Base-by-base conservation (phyloP, 2,888 invertebrate genomes). In the Orchesellides sinensis region DNA sequence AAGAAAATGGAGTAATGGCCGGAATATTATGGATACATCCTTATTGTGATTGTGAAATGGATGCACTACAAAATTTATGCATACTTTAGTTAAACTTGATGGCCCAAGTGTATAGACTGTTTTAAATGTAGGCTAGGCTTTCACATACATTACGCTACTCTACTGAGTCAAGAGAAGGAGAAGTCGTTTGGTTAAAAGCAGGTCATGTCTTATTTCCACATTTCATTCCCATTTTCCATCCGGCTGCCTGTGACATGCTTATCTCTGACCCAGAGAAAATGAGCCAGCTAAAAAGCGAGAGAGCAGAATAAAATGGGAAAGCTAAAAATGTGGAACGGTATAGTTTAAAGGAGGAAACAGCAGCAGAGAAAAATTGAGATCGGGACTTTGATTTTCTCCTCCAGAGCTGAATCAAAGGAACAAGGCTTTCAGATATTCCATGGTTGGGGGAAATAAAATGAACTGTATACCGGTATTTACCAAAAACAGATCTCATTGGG, bases 1-100 rank as follows among this genome's bases (percentile, higher is more conserved):
- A n/a, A 8, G 54, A 54, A 54, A 54, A 54, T 54, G 54, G 54
- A 54, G 25, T 54, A 54, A 54, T 54, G 54, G 54, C 25, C 1
- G 23, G 25, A 6, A n/a, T 12, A 23, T 25, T 54, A 49, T 21
- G n/a, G 3, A n/a, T 47, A 47, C n/a, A 49, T 49, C 19, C 49
- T 3, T 35, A n/a, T n/a, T n/a, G 5, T 35, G 19, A 49, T 49
- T 17, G 49, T 2, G 8, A 49, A 49, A 49, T 49, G 49, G 17
- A 49, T 49, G 17, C 17, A 8, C 10, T 17, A 19, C 8, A 17
- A 3, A 49, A 19, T n/a, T 4, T n/a, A 19, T 49, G 12, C 17
- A 3, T 49, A 17, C 17, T 17, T 19, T n/a, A 49, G 21, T 17
- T 49, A 19, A 32, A 5, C 6, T 17, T 49, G 49, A 49, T 49